Evolutionary conservation across 2,888 invertebrate species (phyloP).

Genomic region (Antitype chi): DNA sequence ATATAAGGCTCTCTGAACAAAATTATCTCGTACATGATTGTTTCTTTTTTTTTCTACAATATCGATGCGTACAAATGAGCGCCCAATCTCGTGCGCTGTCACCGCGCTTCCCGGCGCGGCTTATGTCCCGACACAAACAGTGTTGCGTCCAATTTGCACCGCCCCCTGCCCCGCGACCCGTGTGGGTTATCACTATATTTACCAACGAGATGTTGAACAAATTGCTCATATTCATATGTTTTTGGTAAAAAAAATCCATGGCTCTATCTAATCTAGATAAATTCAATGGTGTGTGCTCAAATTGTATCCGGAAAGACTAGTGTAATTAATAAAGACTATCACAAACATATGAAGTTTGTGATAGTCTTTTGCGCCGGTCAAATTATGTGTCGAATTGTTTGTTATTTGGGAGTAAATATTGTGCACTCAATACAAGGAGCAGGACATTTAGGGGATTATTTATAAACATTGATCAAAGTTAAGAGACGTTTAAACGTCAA

Average conservation of each 20-base stretch:
- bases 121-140: constrained; percentile 53
- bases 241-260: neutral
- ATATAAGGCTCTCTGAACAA: neutral
- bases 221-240: neutral
- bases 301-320: neutral
- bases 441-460: neutral
- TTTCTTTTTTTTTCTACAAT: constrained; percentile 6
- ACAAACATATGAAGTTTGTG: neutral
- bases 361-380: neutral
- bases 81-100: constrained; percentile 43
- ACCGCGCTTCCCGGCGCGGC: constrained; percentile 51
- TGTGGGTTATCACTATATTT: constrained; percentile 45
- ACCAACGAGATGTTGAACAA: neutral
- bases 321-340: too few species aligned
- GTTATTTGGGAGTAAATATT: neutral
- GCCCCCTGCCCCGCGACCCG: neutral
- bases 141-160: constrained; percentile 64
- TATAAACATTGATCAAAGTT: too few species aligned
- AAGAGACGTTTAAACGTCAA: neutral
- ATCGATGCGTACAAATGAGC: constrained; percentile 23
- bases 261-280: neutral
- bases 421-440: neutral
- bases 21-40: neutral
- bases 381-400: neutral
- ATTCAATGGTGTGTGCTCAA: neutral